These are phyloP conservation scores for Amphipoea oculea DNA, from an alignment of 2,888 invertebrate genomes.

Conservation along the genomic window DNA sequence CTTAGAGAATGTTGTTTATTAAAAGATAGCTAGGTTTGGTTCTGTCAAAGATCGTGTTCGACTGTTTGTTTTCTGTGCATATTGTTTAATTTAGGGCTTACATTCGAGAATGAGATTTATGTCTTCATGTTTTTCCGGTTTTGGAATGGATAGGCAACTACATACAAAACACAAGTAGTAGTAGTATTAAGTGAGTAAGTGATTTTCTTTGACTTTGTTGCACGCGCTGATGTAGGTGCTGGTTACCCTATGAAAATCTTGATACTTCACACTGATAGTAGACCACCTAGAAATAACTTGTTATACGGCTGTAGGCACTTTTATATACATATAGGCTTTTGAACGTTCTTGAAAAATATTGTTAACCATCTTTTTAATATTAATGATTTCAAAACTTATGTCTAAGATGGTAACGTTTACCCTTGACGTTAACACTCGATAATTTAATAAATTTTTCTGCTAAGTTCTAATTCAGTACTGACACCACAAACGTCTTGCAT, in stretches of 20 bases:
- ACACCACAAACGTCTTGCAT: background rate
- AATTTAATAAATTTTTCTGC: background rate
- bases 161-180: too few species aligned
- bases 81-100: conserved; percentile 42
- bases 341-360: background rate
- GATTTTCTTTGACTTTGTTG: background rate
- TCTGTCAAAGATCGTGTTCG: conserved; percentile 50
- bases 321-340: too few species aligned
- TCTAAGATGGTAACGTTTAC: background rate
- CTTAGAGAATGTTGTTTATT: conserved; percentile 57
- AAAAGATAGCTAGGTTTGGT: conserved; percentile 53
- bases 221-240: background rate
- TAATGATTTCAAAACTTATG: background rate
- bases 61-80: conserved; percentile 37
- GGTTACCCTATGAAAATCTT: background rate
- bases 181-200: background rate
- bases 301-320: background rate
- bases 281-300: background rate
- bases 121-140: background rate
- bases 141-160: background rate
- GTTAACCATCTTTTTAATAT: background rate
- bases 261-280: background rate
- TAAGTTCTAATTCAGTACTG: background rate
- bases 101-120: conserved; percentile 14
- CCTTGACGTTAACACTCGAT: background rate